A percentile compares a stretch with the other conserved stretches of the same genome.
phyloP scores from a whole-genome alignment of 2,113 vertebrate genomes.

The Peromyscus polionotus region DNA sequence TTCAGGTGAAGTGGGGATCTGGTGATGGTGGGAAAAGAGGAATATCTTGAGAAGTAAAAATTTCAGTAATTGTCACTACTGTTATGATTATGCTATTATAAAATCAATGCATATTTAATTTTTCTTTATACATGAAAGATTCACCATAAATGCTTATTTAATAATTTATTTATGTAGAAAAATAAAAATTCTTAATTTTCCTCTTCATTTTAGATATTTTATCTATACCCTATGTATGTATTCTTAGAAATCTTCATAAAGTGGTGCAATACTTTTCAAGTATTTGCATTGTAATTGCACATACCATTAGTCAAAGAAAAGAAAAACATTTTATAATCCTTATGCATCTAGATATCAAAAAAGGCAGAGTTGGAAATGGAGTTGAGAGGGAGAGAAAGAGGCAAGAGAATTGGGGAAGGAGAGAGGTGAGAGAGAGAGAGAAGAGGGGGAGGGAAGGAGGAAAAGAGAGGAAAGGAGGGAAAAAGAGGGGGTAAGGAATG shows the following conservation, averaged over 20 bases:
- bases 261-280: background rate
- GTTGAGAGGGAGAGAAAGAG: background rate
- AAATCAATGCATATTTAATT: background rate
- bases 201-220: background rate
- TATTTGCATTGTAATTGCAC: constrained; percentile 9
- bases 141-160: background rate
- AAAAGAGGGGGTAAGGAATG: background rate
- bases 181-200: background rate
- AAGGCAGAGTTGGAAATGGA: background rate
- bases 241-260: background rate
- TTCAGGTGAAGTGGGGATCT: background rate
- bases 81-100: background rate
- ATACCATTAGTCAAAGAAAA: background rate
- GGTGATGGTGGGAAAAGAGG: background rate
- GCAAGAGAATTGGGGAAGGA: background rate
- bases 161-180: background rate
- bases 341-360: background rate
- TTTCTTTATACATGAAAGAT: background rate
- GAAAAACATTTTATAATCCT: background rate
- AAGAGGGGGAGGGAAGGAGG: background rate
- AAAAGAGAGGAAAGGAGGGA: background rate
- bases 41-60: background rate
- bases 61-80: background rate
- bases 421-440: background rate
- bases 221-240: background rate